Conservation (phyloP, 2,113 vertebrate genomes). For the Syngnathus floridae region DNA sequence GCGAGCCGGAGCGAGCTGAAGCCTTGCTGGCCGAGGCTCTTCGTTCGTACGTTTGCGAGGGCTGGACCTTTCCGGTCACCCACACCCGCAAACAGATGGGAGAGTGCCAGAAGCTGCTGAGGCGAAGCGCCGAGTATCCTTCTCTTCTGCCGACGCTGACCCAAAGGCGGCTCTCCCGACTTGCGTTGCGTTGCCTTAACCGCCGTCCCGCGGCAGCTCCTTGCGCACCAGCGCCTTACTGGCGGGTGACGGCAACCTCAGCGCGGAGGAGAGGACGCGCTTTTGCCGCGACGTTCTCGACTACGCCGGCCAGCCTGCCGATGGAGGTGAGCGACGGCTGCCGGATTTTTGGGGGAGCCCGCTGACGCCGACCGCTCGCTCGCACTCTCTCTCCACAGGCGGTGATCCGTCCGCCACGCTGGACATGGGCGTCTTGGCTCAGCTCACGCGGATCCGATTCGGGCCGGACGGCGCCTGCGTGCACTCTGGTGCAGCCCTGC, state of each 20-base stretch:
- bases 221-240: constrained; percentile 90
- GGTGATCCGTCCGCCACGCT: constrained; percentile 53
- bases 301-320: constrained; percentile 69
- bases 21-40: constrained; percentile 84
- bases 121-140: constrained; percentile 92
- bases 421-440: constrained; percentile 82
- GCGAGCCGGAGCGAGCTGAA: constrained; percentile 84
- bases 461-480: constrained; percentile 79
- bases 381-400: background rate
- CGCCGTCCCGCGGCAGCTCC: constrained; percentile 68
- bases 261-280: constrained; percentile 76
- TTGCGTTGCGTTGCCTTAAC: constrained; percentile 69
- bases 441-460: constrained; percentile 80
- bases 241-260: constrained; percentile 81
- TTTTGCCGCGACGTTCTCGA: constrained; percentile 91
- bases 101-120: constrained; percentile 88
- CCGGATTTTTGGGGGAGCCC: no score
- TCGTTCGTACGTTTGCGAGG: constrained; percentile 85
- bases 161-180: no score
- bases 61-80: constrained; percentile 87
- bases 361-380: no score
- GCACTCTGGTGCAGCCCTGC: constrained; percentile 81
- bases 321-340: constrained; percentile 65
- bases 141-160: constrained; percentile 31
- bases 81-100: constrained; percentile 91